Base-by-base conservation (phyloP, 2,113 vertebrate species). In the Bujurquina vittata region DNA sequence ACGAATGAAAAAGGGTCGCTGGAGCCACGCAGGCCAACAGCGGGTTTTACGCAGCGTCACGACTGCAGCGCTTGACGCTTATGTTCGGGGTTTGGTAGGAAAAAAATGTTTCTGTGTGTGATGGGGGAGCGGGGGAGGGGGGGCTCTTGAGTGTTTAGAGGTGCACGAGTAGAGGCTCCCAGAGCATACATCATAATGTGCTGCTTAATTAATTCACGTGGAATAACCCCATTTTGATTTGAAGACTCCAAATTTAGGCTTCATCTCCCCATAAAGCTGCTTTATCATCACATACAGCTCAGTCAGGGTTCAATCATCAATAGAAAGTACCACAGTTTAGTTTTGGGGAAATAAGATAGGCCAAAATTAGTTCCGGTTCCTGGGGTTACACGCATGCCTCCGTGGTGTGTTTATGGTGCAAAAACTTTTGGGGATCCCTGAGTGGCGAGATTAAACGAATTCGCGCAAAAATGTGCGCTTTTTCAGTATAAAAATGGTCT, bases 401-500 rank as follows among this genome's bases (percentile, higher is more conserved):
- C 15, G 10, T 40, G 1, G 52, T 29, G 22, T 62, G 79, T 83
- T 35, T 10, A 37, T 6, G 33, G 7, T 1, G 29, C 4, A 29
- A 22, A 61, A 49, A 61, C 29, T 18, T 40, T 11, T 11, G 37
- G 3, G 60, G 22, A 46, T 54, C 4, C 35, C 23, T n/a, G 58
- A 26, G 49, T 2, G 37, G 1, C 22, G 11, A 86, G n/a, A 76
- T 59, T 17, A 77, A 92, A 87, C 83, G 83, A 90, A 94, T 62
- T 84, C 8, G 14, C 2, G 14, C 2, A 15, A 12, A 83, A 91
- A 87, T 76, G 33, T 85, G 59, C 57, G 67, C 7, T 49, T 56
- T 81, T 86, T 90, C 15, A 23, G 74, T n/a, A 33, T 69, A 62
- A 83, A 91, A 89, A 84, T 58, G 61, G 63, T 79, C 61, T 67